Conservation (phyloP, 2,888 invertebrate species). For the Lepetodrilus schrolli region DNA sequence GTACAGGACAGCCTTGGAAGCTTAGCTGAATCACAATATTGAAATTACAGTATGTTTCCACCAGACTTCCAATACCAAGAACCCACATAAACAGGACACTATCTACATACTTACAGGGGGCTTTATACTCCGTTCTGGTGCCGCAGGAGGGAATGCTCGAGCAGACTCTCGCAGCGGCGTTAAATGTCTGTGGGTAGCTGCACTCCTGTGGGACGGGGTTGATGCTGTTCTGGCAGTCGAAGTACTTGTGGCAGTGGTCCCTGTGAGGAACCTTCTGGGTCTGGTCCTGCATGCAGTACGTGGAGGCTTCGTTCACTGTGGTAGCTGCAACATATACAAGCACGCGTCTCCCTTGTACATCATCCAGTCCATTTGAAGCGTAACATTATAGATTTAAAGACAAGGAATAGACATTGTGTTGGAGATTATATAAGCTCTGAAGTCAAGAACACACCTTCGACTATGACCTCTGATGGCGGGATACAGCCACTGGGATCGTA, state of each 20-base stretch:
- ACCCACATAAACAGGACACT: too few species aligned
- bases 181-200: conserved; percentile 44
- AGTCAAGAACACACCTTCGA: neutral
- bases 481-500: neutral
- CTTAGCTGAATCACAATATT: too few species aligned
- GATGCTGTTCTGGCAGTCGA: neutral
- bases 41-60: too few species aligned
- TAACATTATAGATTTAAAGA: too few species aligned
- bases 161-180: conserved; percentile 43
- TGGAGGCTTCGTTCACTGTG: neutral
- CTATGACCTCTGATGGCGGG: neutral
- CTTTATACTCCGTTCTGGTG: conserved; percentile 48
- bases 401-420: too few species aligned
- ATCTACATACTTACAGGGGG: conserved; percentile 64
- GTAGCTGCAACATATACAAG: neutral
- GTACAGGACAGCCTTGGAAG: too few species aligned
- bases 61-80: too few species aligned
- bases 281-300: neutral
- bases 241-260: conserved; percentile 12
- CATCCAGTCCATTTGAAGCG: neutral
- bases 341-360: neutral
- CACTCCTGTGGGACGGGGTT: neutral
- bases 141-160: conserved; percentile 52
- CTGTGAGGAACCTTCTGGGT: neutral
- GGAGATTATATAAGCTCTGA: too few species aligned